A percentile compares a stretch with the other conserved stretches of the same genome.
phyloP scores from a whole-genome alignment of 2,888 invertebrate genomes.

The Melinopterus prodromus region DNA sequence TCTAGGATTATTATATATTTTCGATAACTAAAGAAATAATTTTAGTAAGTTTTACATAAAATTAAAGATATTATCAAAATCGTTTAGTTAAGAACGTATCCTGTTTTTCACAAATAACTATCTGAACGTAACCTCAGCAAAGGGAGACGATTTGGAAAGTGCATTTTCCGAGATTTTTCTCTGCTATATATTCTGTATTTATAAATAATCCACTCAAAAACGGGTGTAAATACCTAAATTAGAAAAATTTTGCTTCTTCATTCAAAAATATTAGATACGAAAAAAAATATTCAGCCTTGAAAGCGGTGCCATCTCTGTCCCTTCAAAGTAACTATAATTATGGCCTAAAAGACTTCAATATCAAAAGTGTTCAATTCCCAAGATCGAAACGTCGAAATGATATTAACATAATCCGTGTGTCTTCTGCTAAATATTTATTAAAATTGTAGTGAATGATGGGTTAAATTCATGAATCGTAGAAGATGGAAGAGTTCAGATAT shows the following conservation, averaged over 20 bases:
- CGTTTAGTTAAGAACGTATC: background rate
- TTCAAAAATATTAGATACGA: too few relatives aligned
- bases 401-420: background rate
- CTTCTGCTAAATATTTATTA: background rate
- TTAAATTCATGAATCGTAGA: background rate
- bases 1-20: background rate
- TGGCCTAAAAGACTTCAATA: background rate
- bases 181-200: too few relatives aligned
- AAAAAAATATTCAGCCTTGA: background rate
- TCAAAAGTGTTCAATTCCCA: background rate
- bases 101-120: background rate
- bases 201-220: too few relatives aligned
- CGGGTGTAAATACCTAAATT: too few relatives aligned
- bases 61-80: background rate
- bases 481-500: background rate
- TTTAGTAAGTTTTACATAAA: background rate
- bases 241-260: too few relatives aligned
- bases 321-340: background rate
- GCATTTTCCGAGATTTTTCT: too few relatives aligned
- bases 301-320: background rate
- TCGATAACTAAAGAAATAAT: background rate
- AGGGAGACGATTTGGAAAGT: too few relatives aligned
- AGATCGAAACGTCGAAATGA: background rate
- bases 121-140: too few relatives aligned
- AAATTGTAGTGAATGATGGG: background rate